A percentile compares a stretch with the other conserved stretches of the same genome.
Evolutionary conservation across 2,888 invertebrate species (phyloP).

Genomic region (Galerucella pusilla): DNA sequence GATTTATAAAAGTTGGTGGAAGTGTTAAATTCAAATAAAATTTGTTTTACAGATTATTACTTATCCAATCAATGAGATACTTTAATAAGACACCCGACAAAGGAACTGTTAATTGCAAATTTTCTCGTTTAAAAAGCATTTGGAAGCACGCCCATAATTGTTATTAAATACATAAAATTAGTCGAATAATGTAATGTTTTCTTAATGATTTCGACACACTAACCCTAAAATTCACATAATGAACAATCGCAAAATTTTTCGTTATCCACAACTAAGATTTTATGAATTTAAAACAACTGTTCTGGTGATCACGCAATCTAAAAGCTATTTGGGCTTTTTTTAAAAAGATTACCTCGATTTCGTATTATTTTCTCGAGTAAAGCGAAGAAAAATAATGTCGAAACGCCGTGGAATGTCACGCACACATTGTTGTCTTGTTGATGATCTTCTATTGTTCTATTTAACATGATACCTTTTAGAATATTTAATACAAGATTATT

Average conservation of each 20-base stretch:
- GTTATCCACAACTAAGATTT: too few species aligned
- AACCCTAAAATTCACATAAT: slow-evolving; percentile 4
- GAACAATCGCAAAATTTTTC: neutral
- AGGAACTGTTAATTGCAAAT: neutral
- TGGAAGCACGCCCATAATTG: neutral
- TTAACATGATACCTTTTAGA: neutral
- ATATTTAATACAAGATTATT: neutral
- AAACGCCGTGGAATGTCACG: slow-evolving; percentile 10
- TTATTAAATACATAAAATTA: neutral
- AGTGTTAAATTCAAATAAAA: neutral
- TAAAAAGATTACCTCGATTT: neutral
- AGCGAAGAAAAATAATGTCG: neutral
- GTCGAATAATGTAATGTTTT: neutral
- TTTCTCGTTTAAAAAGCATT: neutral
- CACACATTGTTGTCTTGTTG: slow-evolving; percentile 9
- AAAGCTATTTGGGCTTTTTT: slow-evolving; percentile 2
- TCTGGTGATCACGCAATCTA: neutral
- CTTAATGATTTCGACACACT: slow-evolving; percentile 20
- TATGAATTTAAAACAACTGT: neutral
- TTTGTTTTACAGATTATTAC: too few species aligned
- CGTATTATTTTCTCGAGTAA: neutral
- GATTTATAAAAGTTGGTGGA: neutral
- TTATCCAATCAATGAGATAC: too few species aligned
- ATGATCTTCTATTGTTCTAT: slow-evolving; percentile 15
- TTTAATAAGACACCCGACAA: too few species aligned